Evolutionary conservation across 2,113 vertebrate species (phyloP), one percentile per base, ranked within the genome.

Genomic region (Salminus brasiliensis): DNA sequence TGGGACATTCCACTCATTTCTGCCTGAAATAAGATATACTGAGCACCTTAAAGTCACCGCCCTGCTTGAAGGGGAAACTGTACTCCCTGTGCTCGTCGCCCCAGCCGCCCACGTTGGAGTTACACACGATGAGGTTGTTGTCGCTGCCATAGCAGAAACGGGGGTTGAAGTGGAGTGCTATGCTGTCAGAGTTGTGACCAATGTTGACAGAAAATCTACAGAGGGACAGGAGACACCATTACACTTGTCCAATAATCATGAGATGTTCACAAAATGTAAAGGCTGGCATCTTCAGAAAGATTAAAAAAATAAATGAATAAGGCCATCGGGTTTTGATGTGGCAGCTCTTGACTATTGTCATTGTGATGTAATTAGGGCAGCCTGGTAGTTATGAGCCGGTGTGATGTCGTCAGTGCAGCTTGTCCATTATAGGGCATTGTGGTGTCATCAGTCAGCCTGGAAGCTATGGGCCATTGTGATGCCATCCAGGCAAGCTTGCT

Each of bases 141-240:
- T 89, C 92, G 0, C 72, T 45, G 0, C 11, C 1, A 0, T 0
- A 0, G 15, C 84, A 76, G 5, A 93, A 93, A 5, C 93, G 91
- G 0, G 91, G 90, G 82, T 93, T 93, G 73, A 94, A 91, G 87
- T 94, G 93, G 74, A 94, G 30, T 0, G 92, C 92, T 0, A 93
- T 71, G 76, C 90, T 85, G 0, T 93, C 84, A 0, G 71, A 0
- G 41, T 89, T 79, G 0, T 92, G 92, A 2, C 93, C 93, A 2
- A 94, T 88, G 85, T 94, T 91, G 77, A 94, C 76, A 34, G 87
- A 12, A 55, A 93, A 94, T 25, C 93, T 93, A 41, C 47, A 73
- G 36, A 53, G 23, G 65, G 29, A 39, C 8, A 11, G 72, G 27
- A 74, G 7, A 53, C 2, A 10, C 13, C 0, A 39, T 36, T 41